Percentiles rank a stretch among this genome's conserved stretches.
Evolutionary conservation across 2,888 invertebrate genomes (phyloP).

Genomic region (Uropetala carovei): DNA sequence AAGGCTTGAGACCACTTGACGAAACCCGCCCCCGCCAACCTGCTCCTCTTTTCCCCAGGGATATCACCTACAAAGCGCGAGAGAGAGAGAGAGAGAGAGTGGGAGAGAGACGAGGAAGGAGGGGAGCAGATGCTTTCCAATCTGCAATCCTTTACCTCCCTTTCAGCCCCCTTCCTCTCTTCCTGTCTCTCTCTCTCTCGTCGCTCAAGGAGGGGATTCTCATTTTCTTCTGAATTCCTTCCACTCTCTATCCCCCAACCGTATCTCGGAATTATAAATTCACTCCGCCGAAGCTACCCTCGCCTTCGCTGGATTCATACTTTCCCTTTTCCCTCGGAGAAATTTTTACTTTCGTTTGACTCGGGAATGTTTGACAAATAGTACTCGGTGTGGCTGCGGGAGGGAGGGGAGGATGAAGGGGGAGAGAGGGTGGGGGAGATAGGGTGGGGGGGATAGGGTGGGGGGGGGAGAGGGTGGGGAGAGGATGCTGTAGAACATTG

Average conservation of each 20-base stretch:
- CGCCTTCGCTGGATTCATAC: slow-evolving; percentile 5
- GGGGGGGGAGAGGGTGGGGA: neutral
- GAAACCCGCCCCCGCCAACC: neutral
- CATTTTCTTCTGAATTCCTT: slow-evolving; percentile 9
- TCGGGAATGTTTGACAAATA: slow-evolving; percentile 12
- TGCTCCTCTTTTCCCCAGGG: neutral
- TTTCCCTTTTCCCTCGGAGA: slow-evolving; percentile 11
- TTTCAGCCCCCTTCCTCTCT: neutral
- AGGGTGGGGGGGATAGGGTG: neutral
- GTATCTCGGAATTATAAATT: slow-evolving; percentile 50
- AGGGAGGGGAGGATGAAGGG: slow-evolving; percentile 23
- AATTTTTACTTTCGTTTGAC: neutral
- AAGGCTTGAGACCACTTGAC: slow-evolving; percentile 40
- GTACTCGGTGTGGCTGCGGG: neutral
- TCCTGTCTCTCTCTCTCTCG: neutral
- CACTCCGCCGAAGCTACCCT: neutral
- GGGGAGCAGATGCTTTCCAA: slow-evolving; percentile 60
- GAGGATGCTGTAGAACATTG: neutral
- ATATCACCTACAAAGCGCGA: slow-evolving; percentile 16
- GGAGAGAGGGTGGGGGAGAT: neutral
- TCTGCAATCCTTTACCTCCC: slow-evolving; percentile 56
- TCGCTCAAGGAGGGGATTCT: neutral
- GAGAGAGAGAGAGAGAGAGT: neutral
- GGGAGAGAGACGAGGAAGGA: neutral
- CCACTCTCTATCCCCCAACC: neutral